phyloP scores from a whole-genome alignment of 2,888 invertebrate genomes.

The Oligia latruncula region DNA sequence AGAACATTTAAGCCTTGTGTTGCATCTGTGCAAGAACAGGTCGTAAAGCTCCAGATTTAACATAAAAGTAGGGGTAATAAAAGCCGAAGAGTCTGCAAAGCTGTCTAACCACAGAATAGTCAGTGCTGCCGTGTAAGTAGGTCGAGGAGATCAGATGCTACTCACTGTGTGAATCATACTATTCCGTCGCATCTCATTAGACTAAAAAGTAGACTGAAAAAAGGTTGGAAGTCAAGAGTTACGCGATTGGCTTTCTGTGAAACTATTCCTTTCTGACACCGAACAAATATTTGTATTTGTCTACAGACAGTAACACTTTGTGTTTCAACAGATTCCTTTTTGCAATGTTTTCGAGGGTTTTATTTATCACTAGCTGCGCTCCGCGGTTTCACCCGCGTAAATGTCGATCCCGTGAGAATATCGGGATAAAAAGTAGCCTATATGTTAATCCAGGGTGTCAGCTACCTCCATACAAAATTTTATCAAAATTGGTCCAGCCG shows the following conservation, averaged over 20 bases:
- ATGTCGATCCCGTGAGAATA: too few species aligned
- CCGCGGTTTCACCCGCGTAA: too few species aligned
- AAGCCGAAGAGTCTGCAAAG: background rate
- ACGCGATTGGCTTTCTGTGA: background rate
- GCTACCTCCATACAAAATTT: too few species aligned
- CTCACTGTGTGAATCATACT: slow-evolving; percentile 17
- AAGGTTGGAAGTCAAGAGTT: background rate
- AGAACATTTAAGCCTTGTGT: too few species aligned
- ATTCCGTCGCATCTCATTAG: background rate
- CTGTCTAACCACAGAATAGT: slow-evolving; percentile 26
- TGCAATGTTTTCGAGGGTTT: background rate
- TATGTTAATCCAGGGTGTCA: too few species aligned
- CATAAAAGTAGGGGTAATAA: slow-evolving; percentile 4
- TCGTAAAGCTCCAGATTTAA: background rate
- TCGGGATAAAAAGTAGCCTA: too few species aligned
- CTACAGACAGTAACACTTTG: background rate
- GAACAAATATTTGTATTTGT: background rate
- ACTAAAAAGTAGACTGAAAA: background rate
- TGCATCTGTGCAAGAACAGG: background rate
- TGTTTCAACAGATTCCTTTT: background rate
- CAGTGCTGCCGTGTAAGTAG: slow-evolving; percentile 30
- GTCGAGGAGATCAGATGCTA: slow-evolving; percentile 44
- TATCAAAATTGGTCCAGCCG: too few species aligned
- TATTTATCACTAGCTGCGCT: background rate
- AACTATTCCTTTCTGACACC: background rate